Evolutionary conservation across 2,797 vertebrate species (phyloP).

Genomic region (Trachops cirrhosus): DNA sequence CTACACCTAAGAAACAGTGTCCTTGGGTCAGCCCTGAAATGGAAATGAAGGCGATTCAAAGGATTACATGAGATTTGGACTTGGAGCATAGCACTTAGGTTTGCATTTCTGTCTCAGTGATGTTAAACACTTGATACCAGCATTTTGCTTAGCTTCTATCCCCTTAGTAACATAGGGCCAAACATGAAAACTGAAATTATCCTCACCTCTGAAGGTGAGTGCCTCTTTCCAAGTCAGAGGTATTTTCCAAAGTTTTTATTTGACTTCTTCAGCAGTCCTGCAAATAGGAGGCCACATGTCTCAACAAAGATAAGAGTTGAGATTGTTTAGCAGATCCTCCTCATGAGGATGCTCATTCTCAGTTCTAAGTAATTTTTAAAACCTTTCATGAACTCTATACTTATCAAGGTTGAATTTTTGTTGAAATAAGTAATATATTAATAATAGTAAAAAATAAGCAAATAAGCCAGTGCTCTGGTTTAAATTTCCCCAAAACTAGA

Average conservation of each 20-base stretch:
- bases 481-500: not conserved
- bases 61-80: not conserved
- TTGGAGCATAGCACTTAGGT: not conserved
- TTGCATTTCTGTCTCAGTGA: conserved; percentile 19
- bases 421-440: not conserved
- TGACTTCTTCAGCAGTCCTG: not conserved
- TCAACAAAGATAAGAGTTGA: not conserved
- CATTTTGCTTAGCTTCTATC: not conserved
- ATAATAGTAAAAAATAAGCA: not conserved
- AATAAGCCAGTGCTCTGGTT: not conserved
- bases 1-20: not conserved
- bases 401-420: not conserved
- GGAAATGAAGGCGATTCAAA: not conserved
- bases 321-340: not conserved
- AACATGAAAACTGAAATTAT: not conserved
- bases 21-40: conserved; percentile 1
- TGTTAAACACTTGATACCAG: not conserved
- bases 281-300: not conserved
- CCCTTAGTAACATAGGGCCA: not conserved
- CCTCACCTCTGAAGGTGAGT: not conserved
- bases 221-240: not conserved
- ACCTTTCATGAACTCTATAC: not conserved
- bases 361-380: not conserved
- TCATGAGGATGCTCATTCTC: not conserved
- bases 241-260: not conserved